Evolutionary conservation across 2,888 invertebrate species (phyloP).

Genomic region (Choristoneura rosaceana): DNA sequence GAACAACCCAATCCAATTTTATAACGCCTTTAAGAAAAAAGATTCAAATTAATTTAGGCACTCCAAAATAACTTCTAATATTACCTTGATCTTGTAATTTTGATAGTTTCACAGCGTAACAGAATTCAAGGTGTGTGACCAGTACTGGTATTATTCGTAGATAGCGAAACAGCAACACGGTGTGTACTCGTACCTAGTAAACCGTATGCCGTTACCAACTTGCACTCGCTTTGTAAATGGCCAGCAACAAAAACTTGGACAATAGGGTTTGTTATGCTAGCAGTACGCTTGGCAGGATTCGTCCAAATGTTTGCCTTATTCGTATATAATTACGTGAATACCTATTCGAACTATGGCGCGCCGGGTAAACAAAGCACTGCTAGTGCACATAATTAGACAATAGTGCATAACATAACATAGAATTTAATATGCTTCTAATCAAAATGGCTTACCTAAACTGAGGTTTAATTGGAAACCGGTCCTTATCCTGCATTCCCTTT

Average conservation of each 20-base stretch:
- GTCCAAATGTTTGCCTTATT: conserved; percentile 33
- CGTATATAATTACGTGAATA: conserved; percentile 6
- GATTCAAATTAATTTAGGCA: not conserved
- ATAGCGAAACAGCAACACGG: not conserved
- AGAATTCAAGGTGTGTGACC: no score
- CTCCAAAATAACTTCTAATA: not conserved
- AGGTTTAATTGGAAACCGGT: not conserved
- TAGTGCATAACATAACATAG: not conserved
- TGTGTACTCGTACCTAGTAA: not conserved
- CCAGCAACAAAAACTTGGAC: conserved; percentile 35
- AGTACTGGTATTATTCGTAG: not conserved
- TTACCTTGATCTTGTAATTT: no score
- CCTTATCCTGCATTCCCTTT: not conserved
- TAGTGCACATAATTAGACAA: conserved; percentile 20
- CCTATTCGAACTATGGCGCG: conserved; percentile 3
- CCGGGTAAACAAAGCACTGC: conserved; percentile 10
- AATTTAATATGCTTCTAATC: not conserved
- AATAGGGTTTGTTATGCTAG: conserved; percentile 35
- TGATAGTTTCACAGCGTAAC: no score
- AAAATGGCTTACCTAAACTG: not conserved
- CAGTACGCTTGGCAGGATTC: conserved; percentile 16
- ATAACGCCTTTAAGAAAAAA: not conserved
- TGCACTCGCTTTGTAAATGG: conserved; percentile 21
- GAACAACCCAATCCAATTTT: not conserved
- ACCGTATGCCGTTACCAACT: conserved; percentile 6